Conservation (phyloP, 2,113 vertebrate species). For the Glaucidium brasilianum region DNA sequence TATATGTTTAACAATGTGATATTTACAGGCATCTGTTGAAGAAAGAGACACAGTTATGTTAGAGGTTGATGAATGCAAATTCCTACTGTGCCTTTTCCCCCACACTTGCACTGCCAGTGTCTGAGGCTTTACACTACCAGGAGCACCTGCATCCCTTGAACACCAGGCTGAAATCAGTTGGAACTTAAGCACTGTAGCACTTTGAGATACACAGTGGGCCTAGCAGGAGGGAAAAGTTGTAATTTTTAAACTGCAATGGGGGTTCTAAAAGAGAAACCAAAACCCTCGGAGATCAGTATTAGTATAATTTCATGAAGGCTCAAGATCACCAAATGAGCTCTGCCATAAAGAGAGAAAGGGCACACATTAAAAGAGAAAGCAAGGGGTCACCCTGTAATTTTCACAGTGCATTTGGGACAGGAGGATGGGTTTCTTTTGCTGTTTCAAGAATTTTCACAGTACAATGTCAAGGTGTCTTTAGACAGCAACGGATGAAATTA, state of each 20-base stretch:
- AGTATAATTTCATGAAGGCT: background rate
- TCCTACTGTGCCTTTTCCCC: background rate
- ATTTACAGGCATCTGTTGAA: constrained; percentile 77
- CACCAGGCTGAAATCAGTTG: background rate
- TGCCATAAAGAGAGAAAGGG: background rate
- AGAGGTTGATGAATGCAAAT: background rate
- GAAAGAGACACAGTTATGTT: background rate
- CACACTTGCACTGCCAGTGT: background rate
- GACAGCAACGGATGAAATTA: background rate
- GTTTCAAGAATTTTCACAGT: background rate
- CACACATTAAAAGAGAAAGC: background rate
- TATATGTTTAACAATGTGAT: constrained; percentile 85
- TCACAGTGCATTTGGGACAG: background rate
- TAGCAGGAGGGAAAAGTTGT: background rate
- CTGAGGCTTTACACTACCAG: background rate
- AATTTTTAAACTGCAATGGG: background rate
- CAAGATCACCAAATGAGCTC: background rate
- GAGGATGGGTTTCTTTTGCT: background rate
- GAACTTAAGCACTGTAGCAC: background rate
- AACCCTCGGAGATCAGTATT: background rate
- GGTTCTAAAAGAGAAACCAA: background rate
- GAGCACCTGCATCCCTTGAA: background rate
- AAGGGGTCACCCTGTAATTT: background rate
- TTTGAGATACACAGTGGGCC: background rate
- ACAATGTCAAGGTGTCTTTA: background rate